Evolutionary conservation across 2,113 vertebrate species (phyloP), one percentile per base, ranked within the genome.

Genomic region (Mormyrus lacerda): DNA sequence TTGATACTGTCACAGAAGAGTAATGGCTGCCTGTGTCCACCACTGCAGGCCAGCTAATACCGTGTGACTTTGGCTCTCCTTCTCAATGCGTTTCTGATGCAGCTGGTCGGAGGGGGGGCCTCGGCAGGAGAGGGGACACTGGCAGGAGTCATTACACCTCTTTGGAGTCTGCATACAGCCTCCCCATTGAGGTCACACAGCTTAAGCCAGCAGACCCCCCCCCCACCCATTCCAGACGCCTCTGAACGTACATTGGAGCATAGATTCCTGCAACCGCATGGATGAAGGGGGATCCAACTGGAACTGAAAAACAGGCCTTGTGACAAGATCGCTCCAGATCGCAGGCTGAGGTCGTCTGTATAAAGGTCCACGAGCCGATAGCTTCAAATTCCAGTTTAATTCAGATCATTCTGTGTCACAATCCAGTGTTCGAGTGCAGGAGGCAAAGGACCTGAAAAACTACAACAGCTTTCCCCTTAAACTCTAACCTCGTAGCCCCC

Each of bases 1-100:
- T 95, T 94, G 94, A 94, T 93, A 93, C 92, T 94, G 91, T 95
- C 92, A 92, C 90, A 91, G 91, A 95, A 96, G 95, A 95, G 93
- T 92, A 93, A 96, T 94, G 94, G 95, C 94, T 94, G 93, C 95
- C 89, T 61, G 93, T 93, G 93, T 92, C 92, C 92, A 91, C 91
- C 91, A 91, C 92, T 93, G 91, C 93, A 89, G 93, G 93, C 93
- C 93, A 95, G 95, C 94, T 96, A 95, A 95, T 92, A 93, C 94
- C 93, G 92, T 94, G 91, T 93, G 94, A 94, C 93, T 95, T 94
- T 95, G 94, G 91, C 91, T 94, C 89, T 95, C 93, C 91, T 95
- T 93, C 93, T 90, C 92, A 91, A 94, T 93, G 93, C 91, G 91
- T 94, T 95, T 94, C 92, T 90, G 91, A 90, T 86, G 91, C 90